Evolutionary conservation across 2,888 invertebrate genomes (phyloP).

Genomic region (Ecdyonurus torrentis): DNA sequence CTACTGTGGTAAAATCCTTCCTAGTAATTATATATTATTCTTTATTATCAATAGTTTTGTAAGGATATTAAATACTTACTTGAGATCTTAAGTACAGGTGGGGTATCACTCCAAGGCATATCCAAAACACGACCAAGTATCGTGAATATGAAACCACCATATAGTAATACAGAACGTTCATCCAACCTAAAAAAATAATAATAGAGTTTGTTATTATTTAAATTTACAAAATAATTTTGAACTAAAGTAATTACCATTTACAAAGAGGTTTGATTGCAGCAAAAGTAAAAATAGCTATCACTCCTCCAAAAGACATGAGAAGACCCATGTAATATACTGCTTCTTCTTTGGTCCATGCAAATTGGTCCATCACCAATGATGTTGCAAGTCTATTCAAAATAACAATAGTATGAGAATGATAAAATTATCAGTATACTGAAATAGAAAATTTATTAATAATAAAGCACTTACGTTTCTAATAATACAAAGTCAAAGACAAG

Average conservation of each 20-base stretch:
- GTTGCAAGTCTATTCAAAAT: conserved; percentile 43
- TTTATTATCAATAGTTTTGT: no score
- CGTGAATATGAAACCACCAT: conserved; percentile 70
- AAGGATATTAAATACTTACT: no score
- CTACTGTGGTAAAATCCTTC: no score
- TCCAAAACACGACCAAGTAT: conserved; percentile 53
- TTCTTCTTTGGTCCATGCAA: conserved; percentile 63
- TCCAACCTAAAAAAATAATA: conserved; percentile 32
- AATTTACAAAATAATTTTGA: neutral
- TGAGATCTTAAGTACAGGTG: conserved; percentile 28
- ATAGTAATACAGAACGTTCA: conserved; percentile 60
- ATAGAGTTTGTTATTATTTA: no score
- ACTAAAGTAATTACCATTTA: conserved; percentile 26
- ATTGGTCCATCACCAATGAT: conserved; percentile 75
- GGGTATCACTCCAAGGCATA: conserved; percentile 55
- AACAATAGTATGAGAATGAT: neutral
- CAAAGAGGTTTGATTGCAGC: conserved; percentile 46
- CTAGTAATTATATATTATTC: no score
- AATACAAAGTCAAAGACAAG: conserved; percentile 77
- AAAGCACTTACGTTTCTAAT: conserved; percentile 50
- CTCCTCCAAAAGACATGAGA: conserved; percentile 61
- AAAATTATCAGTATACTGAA: neutral
- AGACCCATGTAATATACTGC: conserved; percentile 69
- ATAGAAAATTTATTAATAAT: neutral
- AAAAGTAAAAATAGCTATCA: conserved; percentile 59